Percentiles rank a stretch among this genome's conserved stretches.
These are phyloP conservation scores for Busseola fusca DNA, from an alignment of 2,888 invertebrate species.

Conservation along the genomic window DNA sequence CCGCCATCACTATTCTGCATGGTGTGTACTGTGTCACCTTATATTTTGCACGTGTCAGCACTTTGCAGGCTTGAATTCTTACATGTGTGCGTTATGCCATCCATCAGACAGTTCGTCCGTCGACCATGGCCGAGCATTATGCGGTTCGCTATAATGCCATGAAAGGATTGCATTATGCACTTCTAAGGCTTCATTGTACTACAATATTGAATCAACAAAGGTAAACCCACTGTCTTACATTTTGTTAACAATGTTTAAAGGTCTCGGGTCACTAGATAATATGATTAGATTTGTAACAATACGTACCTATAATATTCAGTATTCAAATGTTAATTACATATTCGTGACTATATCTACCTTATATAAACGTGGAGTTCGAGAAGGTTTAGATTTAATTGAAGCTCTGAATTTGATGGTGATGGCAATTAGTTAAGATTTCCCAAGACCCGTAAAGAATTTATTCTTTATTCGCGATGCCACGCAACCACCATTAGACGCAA, in stretches of 20 bases:
- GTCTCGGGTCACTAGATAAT: conserved; percentile 48
- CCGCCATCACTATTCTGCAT: background rate
- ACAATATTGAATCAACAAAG: conserved; percentile 73
- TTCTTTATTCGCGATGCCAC: conserved; percentile 44
- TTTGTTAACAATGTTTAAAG: conserved; percentile 60
- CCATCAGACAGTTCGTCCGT: conserved; percentile 60
- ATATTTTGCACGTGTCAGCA: conserved; percentile 67
- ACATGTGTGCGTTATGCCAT: conserved; percentile 65
- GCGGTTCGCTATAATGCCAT: conserved; percentile 72
- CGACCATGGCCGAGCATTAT: conserved; percentile 77
- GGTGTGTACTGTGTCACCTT: conserved; percentile 33
- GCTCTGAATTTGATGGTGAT: conserved; percentile 4
- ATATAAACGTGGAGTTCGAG: background rate
- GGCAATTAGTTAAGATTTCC: conserved; percentile 16
- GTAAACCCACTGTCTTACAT: conserved; percentile 68
- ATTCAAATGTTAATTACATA: conserved; percentile 2
- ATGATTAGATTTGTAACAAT: conserved; percentile 46
- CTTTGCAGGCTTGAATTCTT: conserved; percentile 74
- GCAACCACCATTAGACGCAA: conserved; percentile 49
- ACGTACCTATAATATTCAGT: background rate
- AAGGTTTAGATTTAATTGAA: background rate
- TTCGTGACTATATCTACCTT: background rate
- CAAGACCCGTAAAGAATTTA: conserved; percentile 25
- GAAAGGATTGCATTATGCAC: conserved; percentile 80
- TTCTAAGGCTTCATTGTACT: conserved; percentile 74